These are phyloP conservation scores for Oceanodroma leucorhoa DNA, from an alignment of 2,797 vertebrate species.

Conservation along the genomic window DNA sequence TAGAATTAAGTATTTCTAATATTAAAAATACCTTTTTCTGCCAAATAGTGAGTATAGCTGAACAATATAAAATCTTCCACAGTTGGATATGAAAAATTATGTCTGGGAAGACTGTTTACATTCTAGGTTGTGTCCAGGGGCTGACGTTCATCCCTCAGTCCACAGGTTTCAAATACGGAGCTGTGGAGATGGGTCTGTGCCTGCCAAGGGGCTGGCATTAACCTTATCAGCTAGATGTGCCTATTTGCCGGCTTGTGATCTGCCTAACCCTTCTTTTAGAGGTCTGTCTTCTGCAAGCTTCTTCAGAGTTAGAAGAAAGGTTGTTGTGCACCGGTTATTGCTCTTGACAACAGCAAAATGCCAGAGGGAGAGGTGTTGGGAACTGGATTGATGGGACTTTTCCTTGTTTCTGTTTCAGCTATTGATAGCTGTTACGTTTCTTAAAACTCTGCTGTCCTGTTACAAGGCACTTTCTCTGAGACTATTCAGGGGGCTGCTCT, in stretches of 20 bases:
- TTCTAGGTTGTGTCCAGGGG: background rate
- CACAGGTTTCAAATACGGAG: background rate
- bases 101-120: background rate
- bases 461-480: background rate
- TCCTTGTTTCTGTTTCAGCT: background rate
- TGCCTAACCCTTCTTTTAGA: background rate
- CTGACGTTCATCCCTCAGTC: background rate
- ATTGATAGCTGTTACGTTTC: background rate
- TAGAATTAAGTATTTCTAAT: background rate
- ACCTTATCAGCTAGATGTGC: background rate
- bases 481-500: background rate
- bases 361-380: background rate
- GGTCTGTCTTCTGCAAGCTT: background rate
- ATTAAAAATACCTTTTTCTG: background rate
- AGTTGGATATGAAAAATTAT: background rate
- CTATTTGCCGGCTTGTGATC: background rate
- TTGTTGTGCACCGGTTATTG: background rate
- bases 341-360: background rate
- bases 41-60: background rate
- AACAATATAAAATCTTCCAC: background rate
- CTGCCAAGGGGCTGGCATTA: background rate
- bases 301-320: background rate
- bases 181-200: background rate
- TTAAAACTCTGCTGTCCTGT: background rate
- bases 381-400: background rate